Percentiles rank a stretch among this genome's conserved stretches.
phyloP scores from a whole-genome alignment of 2,113 vertebrate genomes.

The Cervus canadensis region DNA sequence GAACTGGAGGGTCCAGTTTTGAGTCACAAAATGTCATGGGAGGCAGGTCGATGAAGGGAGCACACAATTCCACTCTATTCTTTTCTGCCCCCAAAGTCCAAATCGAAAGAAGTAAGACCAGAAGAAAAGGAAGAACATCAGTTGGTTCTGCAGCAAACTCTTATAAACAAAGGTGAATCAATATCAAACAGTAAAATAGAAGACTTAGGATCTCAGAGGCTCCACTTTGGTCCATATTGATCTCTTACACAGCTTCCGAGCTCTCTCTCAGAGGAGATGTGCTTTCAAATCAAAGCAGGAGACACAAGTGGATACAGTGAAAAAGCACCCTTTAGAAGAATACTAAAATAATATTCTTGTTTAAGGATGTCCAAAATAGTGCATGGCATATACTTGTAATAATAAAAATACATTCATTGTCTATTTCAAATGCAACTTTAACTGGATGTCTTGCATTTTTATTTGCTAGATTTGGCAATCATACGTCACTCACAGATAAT shows the following conservation, averaged over 20 bases:
- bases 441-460: not conserved
- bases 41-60: not conserved
- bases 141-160: not conserved
- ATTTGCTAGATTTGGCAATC: not conserved
- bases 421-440: slow-evolving; percentile 22
- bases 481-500: not conserved
- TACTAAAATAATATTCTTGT: not conserved
- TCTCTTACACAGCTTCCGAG: not conserved
- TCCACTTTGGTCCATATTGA: not conserved
- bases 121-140: not conserved
- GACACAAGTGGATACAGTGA: not conserved
- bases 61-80: not conserved
- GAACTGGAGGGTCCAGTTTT: not conserved
- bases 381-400: not conserved
- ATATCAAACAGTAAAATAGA: not conserved
- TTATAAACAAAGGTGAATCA: not conserved
- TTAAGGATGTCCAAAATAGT: not conserved
- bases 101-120: not conserved
- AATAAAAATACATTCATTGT: not conserved
- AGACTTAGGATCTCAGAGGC: not conserved
- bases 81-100: slow-evolving; percentile 10
- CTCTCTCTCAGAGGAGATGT: not conserved
- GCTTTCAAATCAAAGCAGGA: not conserved
- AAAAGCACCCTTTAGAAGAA: not conserved
- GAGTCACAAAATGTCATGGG: not conserved